A percentile compares a stretch with the other conserved stretches of the same genome.
These are phyloP conservation scores for Cyprinus carpio DNA, from an alignment of 2,113 vertebrate genomes.

Conservation along the genomic window DNA sequence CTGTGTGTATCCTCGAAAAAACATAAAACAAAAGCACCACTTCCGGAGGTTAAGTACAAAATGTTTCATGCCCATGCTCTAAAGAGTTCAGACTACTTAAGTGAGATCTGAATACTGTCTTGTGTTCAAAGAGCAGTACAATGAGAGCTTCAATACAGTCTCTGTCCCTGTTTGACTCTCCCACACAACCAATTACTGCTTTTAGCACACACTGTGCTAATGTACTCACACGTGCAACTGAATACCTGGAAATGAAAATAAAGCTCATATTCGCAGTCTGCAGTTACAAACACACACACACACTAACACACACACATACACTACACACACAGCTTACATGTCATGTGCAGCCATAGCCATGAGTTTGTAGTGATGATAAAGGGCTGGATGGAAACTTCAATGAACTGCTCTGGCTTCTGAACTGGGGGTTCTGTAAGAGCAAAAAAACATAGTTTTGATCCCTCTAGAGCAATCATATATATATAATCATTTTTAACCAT, in stretches of 20 bases:
- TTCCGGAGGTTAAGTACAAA: neutral
- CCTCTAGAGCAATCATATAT: neutral
- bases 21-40: neutral
- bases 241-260: neutral
- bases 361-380: conserved; percentile 63
- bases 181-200: conserved; percentile 24
- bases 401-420: conserved; percentile 68
- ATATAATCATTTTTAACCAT: neutral
- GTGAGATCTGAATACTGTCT: neutral
- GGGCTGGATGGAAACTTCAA: conserved; percentile 72
- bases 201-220: conserved; percentile 17
- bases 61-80: neutral
- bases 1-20: neutral
- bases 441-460: conserved; percentile 27
- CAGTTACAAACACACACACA: neutral
- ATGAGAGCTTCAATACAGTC: neutral
- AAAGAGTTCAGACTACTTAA: neutral
- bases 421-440: conserved; percentile 60
- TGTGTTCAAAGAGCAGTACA: conserved; percentile 4
- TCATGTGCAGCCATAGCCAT: conserved; percentile 46
- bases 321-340: conserved; percentile 59
- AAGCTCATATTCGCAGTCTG: neutral
- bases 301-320: conserved; percentile 35
- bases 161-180: conserved; percentile 8
- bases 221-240: conserved; percentile 11